Conservation (phyloP, 1,140 invertebrate genomes). For the Drosophila asahinai region DNA sequence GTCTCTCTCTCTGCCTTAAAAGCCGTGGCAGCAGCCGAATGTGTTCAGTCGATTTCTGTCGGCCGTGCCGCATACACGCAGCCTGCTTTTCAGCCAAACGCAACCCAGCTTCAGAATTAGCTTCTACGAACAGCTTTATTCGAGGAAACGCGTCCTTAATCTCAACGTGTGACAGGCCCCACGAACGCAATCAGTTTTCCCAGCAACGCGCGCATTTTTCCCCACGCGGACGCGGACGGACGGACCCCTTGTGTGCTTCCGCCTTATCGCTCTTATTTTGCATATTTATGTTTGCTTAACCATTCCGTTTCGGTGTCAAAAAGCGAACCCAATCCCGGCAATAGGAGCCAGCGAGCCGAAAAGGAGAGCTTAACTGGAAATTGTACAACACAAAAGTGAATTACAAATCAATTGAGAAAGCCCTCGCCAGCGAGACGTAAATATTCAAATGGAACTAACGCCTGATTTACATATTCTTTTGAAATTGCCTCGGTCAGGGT, state of each 20-base stretch:
- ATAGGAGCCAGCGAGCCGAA: slow-evolving; percentile 18
- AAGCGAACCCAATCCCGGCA: slow-evolving; percentile 28
- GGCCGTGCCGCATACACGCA: slow-evolving; percentile 76
- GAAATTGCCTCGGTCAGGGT: slow-evolving; percentile 36
- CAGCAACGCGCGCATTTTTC: slow-evolving; percentile 49
- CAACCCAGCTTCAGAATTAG: slow-evolving; percentile 18
- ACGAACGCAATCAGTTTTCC: slow-evolving; percentile 12
- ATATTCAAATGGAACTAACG: slow-evolving; percentile 47
- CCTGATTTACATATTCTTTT: slow-evolving; percentile 46
- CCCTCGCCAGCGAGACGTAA: slow-evolving; percentile 43
- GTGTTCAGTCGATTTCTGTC: slow-evolving; percentile 82
- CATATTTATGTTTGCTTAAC: slow-evolving; percentile 43
- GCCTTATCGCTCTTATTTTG: slow-evolving; percentile 47
- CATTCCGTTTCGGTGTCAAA: slow-evolving; percentile 40
- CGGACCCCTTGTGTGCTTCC: slow-evolving; percentile 20
- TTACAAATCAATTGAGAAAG: slow-evolving; percentile 43
- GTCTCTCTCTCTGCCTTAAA: slow-evolving; percentile 49
- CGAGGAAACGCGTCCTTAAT: slow-evolving; percentile 26
- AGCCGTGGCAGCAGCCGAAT: slow-evolving; percentile 40
- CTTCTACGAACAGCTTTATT: slow-evolving; percentile 21
- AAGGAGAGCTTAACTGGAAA: slow-evolving; percentile 22
- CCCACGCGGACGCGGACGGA: not conserved
- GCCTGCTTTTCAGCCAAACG: slow-evolving; percentile 59
- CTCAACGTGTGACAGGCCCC: slow-evolving; percentile 48
- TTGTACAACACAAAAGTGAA: slow-evolving; percentile 42